These are phyloP conservation scores for Spodoptera frugiperda DNA, from an alignment of 1,140 invertebrate species.

Conservation along the genomic window DNA sequence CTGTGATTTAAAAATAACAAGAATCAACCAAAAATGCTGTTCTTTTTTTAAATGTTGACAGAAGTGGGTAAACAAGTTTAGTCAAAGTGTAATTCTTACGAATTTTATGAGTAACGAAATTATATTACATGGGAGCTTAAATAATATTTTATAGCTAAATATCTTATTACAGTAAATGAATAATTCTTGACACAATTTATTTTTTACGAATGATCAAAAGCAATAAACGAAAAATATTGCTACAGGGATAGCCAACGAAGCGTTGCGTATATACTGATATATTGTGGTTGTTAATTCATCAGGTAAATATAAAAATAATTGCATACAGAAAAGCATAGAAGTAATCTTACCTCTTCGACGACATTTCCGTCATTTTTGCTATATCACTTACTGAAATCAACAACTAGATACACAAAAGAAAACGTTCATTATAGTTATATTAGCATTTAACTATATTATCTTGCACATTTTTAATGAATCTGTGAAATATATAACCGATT, in stretches of 20 bases:
- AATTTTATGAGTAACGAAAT: neutral
- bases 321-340: neutral
- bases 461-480: constrained; percentile 36
- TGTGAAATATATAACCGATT: constrained; percentile 1
- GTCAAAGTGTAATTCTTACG: neutral
- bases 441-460: constrained; percentile 12
- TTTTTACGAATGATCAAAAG: neutral
- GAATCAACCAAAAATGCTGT: neutral
- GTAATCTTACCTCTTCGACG: constrained; percentile 79
- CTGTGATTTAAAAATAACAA: constrained; percentile 19
- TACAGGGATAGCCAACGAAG: neutral
- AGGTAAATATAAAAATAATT: constrained; percentile 11
- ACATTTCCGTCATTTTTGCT: constrained; percentile 80
- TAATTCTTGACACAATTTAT: neutral
- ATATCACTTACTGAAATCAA: constrained; percentile 61
- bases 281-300: constrained; percentile 6
- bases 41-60: constrained; percentile 15
- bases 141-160: neutral
- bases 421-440: constrained; percentile 67
- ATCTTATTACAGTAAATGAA: no score
- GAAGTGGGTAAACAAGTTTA: constrained; percentile 20
- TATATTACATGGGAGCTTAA: neutral
- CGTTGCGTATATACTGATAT: neutral
- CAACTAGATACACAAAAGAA: constrained; percentile 59
- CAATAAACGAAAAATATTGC: neutral